Percentiles rank a stretch among this genome's conserved stretches.
phyloP scores from a whole-genome alignment of 2,113 vertebrate species.

The Aplodontia rufa region DNA sequence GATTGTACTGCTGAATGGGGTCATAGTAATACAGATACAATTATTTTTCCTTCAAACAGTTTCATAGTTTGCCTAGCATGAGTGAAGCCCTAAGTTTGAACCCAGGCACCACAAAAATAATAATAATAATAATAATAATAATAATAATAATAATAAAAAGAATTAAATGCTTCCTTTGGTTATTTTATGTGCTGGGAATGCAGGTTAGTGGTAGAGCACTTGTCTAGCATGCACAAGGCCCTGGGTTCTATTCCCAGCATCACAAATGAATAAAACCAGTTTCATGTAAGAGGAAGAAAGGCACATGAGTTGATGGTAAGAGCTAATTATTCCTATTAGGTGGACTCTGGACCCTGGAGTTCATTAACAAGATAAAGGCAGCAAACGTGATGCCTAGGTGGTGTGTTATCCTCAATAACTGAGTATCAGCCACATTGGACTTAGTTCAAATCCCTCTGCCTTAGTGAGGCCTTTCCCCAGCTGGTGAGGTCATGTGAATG shows the following conservation, averaged over 20 bases:
- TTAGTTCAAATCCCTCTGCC: not conserved
- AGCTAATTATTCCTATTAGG: not conserved
- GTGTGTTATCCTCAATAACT: not conserved
- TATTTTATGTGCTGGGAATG: not conserved
- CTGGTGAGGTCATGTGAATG: not conserved
- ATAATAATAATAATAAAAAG: too few species aligned
- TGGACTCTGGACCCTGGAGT: not conserved
- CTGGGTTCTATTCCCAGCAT: too few species aligned
- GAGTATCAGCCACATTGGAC: not conserved
- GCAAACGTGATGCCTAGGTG: not conserved
- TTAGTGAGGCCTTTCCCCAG: not conserved
- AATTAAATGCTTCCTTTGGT: not conserved
- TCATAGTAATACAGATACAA: not conserved
- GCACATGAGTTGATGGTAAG: not conserved
- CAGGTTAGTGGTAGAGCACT: not conserved
- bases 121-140: too few species aligned
- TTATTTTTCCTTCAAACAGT: not conserved
- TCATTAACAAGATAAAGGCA: not conserved
- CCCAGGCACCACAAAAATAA: not conserved
- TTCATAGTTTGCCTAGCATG: not conserved
- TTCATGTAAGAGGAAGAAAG: not conserved
- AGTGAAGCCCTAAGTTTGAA: not conserved
- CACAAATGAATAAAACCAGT: too few species aligned
- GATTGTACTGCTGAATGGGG: not conserved
- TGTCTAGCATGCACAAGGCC: not conserved